These are phyloP conservation scores for Harpagoxenus sublaevis DNA, from an alignment of 2,888 invertebrate species.

Conservation along the genomic window DNA sequence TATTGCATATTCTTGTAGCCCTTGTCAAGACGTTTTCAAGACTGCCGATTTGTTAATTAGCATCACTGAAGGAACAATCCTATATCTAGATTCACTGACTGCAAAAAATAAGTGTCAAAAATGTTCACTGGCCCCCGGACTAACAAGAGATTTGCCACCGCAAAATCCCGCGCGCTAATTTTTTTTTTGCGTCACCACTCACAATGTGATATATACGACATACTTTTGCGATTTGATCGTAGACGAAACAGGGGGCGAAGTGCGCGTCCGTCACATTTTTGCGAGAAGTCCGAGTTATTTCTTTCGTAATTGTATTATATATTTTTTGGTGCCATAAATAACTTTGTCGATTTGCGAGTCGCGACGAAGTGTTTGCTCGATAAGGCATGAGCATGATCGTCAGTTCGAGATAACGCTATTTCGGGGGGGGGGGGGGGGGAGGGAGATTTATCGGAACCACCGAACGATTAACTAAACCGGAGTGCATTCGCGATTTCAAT, in stretches of 20 bases:
- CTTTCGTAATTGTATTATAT: not conserved
- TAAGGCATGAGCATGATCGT: not conserved
- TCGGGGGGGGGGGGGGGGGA: not conserved
- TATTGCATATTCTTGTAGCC: too few species aligned
- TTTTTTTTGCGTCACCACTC: not conserved
- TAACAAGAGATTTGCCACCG: not conserved
- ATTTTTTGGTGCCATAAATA: not conserved
- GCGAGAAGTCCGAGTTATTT: not conserved
- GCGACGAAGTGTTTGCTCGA: not conserved
- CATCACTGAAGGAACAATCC: too few species aligned
- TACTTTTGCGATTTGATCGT: not conserved
- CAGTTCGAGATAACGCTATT: not conserved
- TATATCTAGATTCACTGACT: too few species aligned
- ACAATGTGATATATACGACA: not conserved
- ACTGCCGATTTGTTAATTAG: too few species aligned
- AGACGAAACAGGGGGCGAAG: not conserved
- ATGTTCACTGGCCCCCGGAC: too few species aligned
- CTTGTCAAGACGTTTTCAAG: too few species aligned
- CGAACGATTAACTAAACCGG: conserved; percentile 35
- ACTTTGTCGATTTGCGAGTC: not conserved
- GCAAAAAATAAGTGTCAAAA: too few species aligned
- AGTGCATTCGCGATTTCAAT: conserved; percentile 51
- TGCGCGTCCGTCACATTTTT: not conserved
- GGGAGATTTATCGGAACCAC: conserved; percentile 12
- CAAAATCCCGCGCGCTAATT: not conserved